phyloP scores from a whole-genome alignment of 2,113 vertebrate genomes.

The Choloepus hoffmanni region DNA sequence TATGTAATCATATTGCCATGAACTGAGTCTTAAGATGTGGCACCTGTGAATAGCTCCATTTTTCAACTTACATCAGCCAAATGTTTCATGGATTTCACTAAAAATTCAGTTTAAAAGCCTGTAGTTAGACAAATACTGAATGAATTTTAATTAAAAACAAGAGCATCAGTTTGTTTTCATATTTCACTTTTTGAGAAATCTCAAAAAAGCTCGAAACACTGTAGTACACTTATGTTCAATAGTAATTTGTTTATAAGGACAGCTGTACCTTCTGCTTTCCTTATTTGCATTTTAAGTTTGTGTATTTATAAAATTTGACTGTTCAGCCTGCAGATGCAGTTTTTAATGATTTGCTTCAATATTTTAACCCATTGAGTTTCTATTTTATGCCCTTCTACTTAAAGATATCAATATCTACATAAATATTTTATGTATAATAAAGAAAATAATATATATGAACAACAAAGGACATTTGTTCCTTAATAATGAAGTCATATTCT shows the following conservation, averaged over 20 bases:
- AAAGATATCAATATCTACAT: not conserved
- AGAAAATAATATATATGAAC: not conserved
- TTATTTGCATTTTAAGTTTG: conserved; percentile 68
- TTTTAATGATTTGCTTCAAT: conserved; percentile 43
- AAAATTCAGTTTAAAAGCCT: conserved; percentile 40
- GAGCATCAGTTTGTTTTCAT: conserved; percentile 31
- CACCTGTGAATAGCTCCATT: not conserved
- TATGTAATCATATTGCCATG: not conserved
- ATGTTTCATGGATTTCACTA: conserved; percentile 45
- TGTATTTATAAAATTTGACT: conserved; percentile 67
- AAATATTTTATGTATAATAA: not conserved
- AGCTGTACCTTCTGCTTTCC: conserved; percentile 51
- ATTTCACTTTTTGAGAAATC: conserved; percentile 33
- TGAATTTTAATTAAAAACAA: conserved; percentile 39
- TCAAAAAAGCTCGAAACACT: conserved; percentile 28
- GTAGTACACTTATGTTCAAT: conserved; percentile 10
- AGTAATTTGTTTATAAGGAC: conserved; percentile 73
- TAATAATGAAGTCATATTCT: conserved; percentile 5
- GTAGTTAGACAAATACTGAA: conserved; percentile 20
- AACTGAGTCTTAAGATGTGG: not conserved
- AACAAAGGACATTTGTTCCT: not conserved
- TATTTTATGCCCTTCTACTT: not conserved
- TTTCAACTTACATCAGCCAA: conserved; percentile 73
- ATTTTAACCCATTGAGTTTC: conserved; percentile 30
- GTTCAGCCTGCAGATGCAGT: conserved; percentile 11